Base-by-base conservation (phyloP, 2,797 vertebrate species). In the Allenopithecus nigroviridis region DNA sequence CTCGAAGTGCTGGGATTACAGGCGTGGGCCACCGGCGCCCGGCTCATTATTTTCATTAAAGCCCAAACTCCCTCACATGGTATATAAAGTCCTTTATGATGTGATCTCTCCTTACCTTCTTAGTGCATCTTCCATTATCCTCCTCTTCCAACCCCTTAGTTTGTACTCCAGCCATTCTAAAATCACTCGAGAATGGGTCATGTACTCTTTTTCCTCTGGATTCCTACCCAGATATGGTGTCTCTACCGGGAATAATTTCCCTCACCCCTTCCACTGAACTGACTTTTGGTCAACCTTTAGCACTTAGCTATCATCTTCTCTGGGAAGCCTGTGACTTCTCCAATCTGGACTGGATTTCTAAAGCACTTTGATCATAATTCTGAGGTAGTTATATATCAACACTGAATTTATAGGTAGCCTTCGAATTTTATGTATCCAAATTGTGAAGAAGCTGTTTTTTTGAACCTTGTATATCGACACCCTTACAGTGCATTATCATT, bases 361-460 rank as follows among this genome's bases (percentile, higher is more conserved):
- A 86, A 94, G 55, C 19, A 79, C 83, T 17, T 68, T 74, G 39
- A 46, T 95, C 43, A 12, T 83, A 93, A 84, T 26, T 74, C 50
- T 61, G 57, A 94, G 33, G 68, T 94, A 85, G 30, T 50, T 68
- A 17, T 92, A 90, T 95, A 57, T 50, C 12, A 53, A 68, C 13
- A 43, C 5, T 83, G 22, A 81, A 79, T 95, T 88, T 94, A 95
- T 5, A 85, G 57, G 26, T 89, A 89, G 57, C 53, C 48, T 91
- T 93, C 61, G 78, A 39, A 86, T 92, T 84, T 91, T 88, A 84
- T 50, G 8, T 72, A 89, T 93, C 33, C 8, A 33, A 33, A 86
- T 79, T 91, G 93, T 83, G 39, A 93, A 92, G 70, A 85, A 86
- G 13, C 28, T 39, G 28, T n/a, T 64, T 89, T 80, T 86, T 86